Conservation (phyloP, 2,797 vertebrate species). For the Anabacerthia variegaticeps region DNA sequence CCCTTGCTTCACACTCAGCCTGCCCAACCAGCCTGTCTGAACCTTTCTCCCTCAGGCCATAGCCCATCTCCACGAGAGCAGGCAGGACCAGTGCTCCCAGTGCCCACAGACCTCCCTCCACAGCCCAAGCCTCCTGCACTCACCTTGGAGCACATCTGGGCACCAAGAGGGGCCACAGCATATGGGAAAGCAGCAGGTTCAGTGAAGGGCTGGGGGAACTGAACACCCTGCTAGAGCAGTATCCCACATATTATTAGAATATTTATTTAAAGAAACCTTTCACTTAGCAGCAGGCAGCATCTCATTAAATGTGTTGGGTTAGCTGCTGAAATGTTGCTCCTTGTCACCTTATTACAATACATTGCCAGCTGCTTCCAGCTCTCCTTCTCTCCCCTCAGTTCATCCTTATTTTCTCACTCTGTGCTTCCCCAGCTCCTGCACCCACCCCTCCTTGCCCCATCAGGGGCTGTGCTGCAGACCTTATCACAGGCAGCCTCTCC, state of each 20-base stretch:
- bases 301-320: constrained; percentile 37
- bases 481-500: neutral
- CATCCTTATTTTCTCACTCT: neutral
- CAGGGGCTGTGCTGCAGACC: neutral
- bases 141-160: no score
- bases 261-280: constrained; percentile 21
- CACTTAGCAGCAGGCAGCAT: neutral
- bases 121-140: accelerated
- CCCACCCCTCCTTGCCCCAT: neutral
- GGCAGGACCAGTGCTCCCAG: neutral
- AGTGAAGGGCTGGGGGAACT: neutral
- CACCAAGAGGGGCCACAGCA: neutral
- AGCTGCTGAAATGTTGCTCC: constrained; percentile 7
- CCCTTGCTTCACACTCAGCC: neutral
- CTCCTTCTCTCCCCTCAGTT: neutral
- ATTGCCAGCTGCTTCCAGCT: neutral
- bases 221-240: neutral
- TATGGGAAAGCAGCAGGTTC: neutral
- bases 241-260: neutral
- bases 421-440: neutral
- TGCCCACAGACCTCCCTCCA: neutral
- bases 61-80: accelerated
- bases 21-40: neutral
- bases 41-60: no score
- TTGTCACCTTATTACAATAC: neutral